These are phyloP conservation scores for Alethe diademata DNA, from an alignment of 2,113 vertebrate genomes.

Conservation along the genomic window DNA sequence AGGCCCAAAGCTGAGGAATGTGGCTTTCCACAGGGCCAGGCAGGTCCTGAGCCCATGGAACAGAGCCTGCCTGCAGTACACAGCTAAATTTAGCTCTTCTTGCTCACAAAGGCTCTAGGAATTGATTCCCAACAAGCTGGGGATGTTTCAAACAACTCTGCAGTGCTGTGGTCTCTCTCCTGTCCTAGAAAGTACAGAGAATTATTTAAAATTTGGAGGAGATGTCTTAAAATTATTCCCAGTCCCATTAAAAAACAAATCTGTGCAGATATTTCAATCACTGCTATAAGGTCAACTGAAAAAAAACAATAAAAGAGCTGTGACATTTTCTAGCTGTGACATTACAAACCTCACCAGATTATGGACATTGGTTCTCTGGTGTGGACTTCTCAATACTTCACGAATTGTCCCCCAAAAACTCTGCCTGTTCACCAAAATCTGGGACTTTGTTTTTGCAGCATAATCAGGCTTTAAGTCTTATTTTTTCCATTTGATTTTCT, in stretches of 20 bases:
- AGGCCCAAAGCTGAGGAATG: background rate
- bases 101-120: constrained; percentile 36
- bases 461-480: background rate
- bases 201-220: background rate
- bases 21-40: background rate
- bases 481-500: background rate
- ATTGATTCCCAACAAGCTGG: constrained; percentile 30
- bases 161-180: background rate
- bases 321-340: background rate
- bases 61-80: constrained; percentile 30
- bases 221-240: background rate
- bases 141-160: constrained; percentile 26
- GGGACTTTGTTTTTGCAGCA: background rate
- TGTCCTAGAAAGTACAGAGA: background rate
- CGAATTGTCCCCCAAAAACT: background rate
- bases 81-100: constrained; percentile 48
- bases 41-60: background rate
- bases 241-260: background rate
- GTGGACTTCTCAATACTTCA: background rate
- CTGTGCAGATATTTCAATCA: background rate
- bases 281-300: background rate
- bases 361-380: background rate
- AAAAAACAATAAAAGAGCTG: background rate
- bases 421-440: background rate
- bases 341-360: background rate